Conservation (phyloP, 2,888 invertebrate species). For the Cephus spinipes region DNA sequence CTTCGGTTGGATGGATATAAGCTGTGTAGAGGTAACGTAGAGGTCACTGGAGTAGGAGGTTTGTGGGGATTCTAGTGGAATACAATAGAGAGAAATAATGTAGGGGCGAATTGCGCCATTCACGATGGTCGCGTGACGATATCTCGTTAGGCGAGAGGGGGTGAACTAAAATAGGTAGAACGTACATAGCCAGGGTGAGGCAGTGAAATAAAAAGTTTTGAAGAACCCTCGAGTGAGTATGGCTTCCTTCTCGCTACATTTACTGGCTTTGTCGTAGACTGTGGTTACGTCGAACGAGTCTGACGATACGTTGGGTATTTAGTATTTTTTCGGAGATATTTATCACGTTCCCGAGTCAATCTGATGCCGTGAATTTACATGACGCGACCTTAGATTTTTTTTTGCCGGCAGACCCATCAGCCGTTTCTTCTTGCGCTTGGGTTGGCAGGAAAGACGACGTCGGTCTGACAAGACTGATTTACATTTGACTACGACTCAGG, state of each 20-base stretch:
- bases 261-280: not conserved
- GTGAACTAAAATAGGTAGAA: not conserved
- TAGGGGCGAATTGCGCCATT: not conserved
- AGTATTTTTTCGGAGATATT: not conserved
- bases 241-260: not conserved
- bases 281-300: not conserved
- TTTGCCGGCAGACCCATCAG: not conserved
- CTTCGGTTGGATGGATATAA: not conserved
- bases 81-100: not conserved
- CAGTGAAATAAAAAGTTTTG: not conserved
- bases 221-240: not conserved
- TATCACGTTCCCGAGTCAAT: not conserved
- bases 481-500: not conserved
- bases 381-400: not conserved
- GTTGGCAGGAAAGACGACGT: not conserved
- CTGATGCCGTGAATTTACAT: not conserved
- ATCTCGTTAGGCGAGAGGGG: not conserved
- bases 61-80: not conserved
- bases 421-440: not conserved
- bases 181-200: not conserved
- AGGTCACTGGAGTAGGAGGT: not conserved
- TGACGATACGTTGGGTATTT: not conserved
- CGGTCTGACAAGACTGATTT: not conserved
- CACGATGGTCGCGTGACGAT: slow-evolving; percentile 1
- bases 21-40: not conserved